These are phyloP conservation scores for Drosophila rellima DNA, from an alignment of 2,888 invertebrate genomes.

Conservation along the genomic window DNA sequence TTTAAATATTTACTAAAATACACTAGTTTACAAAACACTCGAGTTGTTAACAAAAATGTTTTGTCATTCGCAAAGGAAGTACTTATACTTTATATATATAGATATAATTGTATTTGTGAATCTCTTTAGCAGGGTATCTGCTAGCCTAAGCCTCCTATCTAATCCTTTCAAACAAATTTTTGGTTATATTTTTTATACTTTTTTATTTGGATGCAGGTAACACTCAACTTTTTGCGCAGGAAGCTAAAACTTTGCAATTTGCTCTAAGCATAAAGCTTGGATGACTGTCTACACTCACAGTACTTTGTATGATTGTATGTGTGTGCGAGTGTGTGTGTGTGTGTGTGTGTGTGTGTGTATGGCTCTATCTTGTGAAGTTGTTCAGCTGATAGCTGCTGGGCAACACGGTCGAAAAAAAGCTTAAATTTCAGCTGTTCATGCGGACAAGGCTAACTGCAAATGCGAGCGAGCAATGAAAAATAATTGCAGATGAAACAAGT, in stretches of 20 bases:
- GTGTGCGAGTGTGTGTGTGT: neutral
- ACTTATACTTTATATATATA: too few relatives aligned
- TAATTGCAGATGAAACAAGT: slow-evolving; percentile 41
- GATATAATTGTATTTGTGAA: too few relatives aligned
- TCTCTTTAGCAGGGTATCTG: neutral
- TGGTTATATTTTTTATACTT: neutral
- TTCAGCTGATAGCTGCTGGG: slow-evolving; percentile 38
- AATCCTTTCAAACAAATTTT: neutral
- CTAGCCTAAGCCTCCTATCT: neutral
- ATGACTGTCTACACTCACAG: slow-evolving; percentile 25
- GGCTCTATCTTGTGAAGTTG: slow-evolving; percentile 26
- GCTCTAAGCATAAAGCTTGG: slow-evolving; percentile 30
- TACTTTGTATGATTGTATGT: slow-evolving; percentile 2
- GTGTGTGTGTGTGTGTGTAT: slow-evolving; percentile 9
- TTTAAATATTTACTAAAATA: too few relatives aligned
- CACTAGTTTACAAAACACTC: too few relatives aligned
- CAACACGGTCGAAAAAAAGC: slow-evolving; percentile 30
- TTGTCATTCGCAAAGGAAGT: too few relatives aligned
- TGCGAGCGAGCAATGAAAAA: slow-evolving; percentile 39
- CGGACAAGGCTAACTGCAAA: slow-evolving; percentile 43
- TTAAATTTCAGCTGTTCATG: slow-evolving; percentile 27
- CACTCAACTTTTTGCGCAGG: slow-evolving; percentile 24
- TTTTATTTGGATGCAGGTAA: slow-evolving; percentile 25
- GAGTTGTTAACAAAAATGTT: too few relatives aligned
- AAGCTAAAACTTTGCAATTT: slow-evolving; percentile 40